phyloP scores from a whole-genome alignment of 2,888 invertebrate genomes.

The Athalia circularis region DNA sequence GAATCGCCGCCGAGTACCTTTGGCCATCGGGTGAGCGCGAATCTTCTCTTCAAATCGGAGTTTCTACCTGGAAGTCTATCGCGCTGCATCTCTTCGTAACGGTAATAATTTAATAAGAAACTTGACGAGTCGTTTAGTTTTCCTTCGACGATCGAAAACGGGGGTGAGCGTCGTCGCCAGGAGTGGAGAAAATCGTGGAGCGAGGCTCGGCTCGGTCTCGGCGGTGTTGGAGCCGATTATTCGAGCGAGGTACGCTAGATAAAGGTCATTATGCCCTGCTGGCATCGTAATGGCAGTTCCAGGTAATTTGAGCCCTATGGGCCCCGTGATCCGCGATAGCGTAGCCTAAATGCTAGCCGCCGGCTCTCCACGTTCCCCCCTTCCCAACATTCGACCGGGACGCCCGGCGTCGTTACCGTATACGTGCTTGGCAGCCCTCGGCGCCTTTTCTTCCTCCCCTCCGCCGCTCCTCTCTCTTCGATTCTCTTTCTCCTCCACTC shows the following conservation, averaged over 20 bases:
- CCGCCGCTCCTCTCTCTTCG: background rate
- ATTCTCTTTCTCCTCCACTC: background rate
- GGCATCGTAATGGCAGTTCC: slow-evolving; percentile 49
- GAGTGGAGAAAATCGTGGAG: background rate
- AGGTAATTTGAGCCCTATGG: slow-evolving; percentile 49
- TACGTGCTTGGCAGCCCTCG: slow-evolving; percentile 28
- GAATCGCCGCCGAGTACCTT: too few species aligned
- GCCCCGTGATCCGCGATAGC: slow-evolving; percentile 48
- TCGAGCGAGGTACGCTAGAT: slow-evolving; percentile 47
- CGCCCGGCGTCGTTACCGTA: slow-evolving; percentile 38
- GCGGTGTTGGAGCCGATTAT: slow-evolving; percentile 35
- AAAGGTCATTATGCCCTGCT: slow-evolving; percentile 48
- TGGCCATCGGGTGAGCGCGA: too few species aligned
- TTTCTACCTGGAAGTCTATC: background rate
- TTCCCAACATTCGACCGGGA: slow-evolving; percentile 8
- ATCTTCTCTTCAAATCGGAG: background rate
- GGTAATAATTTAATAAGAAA: background rate
- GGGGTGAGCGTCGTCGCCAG: slow-evolving; percentile 11
- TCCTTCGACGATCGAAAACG: too few species aligned
- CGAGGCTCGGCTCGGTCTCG: too few species aligned
- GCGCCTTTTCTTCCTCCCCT: slow-evolving; percentile 15
- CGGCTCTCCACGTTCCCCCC: slow-evolving; percentile 18
- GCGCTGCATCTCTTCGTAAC: too few species aligned
- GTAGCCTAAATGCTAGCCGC: slow-evolving; percentile 46
- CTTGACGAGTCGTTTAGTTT: too few species aligned